Base-by-base conservation (phyloP, 2,113 vertebrate species). In the Uropsilus gracilis region DNA sequence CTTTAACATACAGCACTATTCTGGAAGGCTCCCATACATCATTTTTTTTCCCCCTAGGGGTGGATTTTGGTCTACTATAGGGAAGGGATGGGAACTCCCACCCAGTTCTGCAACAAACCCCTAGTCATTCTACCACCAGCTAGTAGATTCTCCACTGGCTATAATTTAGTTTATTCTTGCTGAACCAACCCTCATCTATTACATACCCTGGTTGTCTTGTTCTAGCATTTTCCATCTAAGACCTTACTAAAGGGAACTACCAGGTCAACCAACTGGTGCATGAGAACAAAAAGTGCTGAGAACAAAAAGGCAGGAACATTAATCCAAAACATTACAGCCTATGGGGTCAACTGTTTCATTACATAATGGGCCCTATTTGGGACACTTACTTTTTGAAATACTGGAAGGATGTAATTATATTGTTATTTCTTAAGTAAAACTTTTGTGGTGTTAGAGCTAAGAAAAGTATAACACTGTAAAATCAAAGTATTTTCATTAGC, bases 1-100 rank as follows among this genome's bases (percentile, higher is more conserved):
- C 6, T 37, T 95, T n/a, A 28, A 88, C 88, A 82, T 30, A 87
- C 0, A 75, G n/a, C 12, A 78, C 34, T 71, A 59, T 92, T 18
- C 46, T 57, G 28, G 28, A 22, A 34, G 50, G n/a, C 24, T 64
- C 24, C 26, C 69, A 72, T 32, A 7, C 5, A 22, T 59, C 30
- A 82, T 46, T 32, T 26, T 53, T 53, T 55, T 11, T 14, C 84
- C 91, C 93, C 93, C 91, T 78, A 90, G 55, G 91, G 78, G 63
- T 11, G 5, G 55, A 42, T 66, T 89, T 75, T 83, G 24, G n/a
- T 34, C 37, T n/a, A 14, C 66, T 86, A 34, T 18, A 46, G 28
- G 34, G 32, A 63, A 95, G 6, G 22, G 61, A 30, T 32, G 57
- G 57, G 26, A 48, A 57, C 8, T 50, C 18, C 42, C n/a, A 82